Base-by-base conservation (phyloP, 2,888 invertebrate genomes). In the Ophion obscuratus region DNA sequence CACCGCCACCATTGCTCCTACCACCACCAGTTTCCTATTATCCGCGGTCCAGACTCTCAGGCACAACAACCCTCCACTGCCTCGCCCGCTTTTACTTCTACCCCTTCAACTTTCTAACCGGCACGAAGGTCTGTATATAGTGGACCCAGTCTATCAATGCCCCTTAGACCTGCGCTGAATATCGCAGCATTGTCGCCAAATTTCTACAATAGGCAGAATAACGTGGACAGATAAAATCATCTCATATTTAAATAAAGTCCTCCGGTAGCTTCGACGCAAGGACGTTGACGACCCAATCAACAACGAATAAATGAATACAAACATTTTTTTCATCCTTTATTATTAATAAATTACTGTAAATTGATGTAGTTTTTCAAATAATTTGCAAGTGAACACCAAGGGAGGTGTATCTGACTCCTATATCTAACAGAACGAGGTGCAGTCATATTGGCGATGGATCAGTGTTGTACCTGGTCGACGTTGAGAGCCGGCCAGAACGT, bases 1-100 rank as follows among this genome's bases (percentile, higher is more conserved):
- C 70, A 68, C 24, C 53, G 17, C 53, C 53, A 53, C 36, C 9
- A 36, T n/a, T 14, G 24, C 31, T 31, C 20, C 14, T 20, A 73
- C 57, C 64, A 76, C 67, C 76, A 70, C 73, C 74, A 81, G 84
- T 90, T 90, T 91, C 91, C 93, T 92, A 93, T 93, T 93, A 93
- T 93, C 91, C 92, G 92, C 89, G 92, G 92, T 93, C 93, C 93
- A 93, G 93, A 92, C 93, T 90, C 91, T 90, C 85, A 88, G 90
- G 81, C 90, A 87, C 87, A 88, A 89, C 88, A 79, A 70, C 90
- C 88, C 87, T 88, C 84, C 84, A 75, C 83, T 70, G 82, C 86
- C 81, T 75, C 62, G 85, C 87, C 83, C 75, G 83, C 83, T 81
- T 84, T 82, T 82, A 76, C 83, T 87, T 87, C 90, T 87, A 90